Evolutionary conservation across 64 coral and sea anemone genomes (phyloP).

Genomic region (Cladopsammia gracilis): DNA sequence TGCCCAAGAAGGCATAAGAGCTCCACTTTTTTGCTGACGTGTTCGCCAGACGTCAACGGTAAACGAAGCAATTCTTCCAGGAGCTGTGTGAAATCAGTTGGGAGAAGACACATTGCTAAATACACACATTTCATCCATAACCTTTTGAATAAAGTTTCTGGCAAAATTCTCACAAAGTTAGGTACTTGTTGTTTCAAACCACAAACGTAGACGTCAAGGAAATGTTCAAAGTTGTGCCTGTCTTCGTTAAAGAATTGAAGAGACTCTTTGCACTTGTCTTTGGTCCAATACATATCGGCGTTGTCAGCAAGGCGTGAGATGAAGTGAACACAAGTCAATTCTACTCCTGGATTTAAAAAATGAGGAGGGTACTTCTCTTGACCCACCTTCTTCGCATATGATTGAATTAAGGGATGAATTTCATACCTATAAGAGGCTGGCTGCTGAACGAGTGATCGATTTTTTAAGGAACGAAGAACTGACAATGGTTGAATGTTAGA

Average conservation of each 20-base stretch:
- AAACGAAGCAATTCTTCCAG: background rate
- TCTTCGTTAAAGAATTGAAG: slow-evolving; percentile 43
- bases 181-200: background rate
- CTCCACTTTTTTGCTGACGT: background rate
- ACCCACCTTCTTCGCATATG: slow-evolving; percentile 24
- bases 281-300: slow-evolving; percentile 33
- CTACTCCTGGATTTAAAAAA: background rate
- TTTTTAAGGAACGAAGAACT: slow-evolving; percentile 31
- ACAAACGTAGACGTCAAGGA: background rate
- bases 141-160: background rate
- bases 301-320: background rate
- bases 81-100: background rate
- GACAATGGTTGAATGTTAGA: background rate
- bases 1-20: slow-evolving; percentile 33
- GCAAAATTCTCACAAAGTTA: background rate
- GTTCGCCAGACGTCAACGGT: too few relatives aligned
- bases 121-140: slow-evolving; percentile 6
- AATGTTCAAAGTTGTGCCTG: slow-evolving; percentile 45
- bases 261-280: slow-evolving; percentile 63
- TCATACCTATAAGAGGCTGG: slow-evolving; percentile 1
- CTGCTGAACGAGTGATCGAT: slow-evolving; percentile 33
- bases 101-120: slow-evolving; percentile 52
- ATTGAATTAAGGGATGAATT: slow-evolving; percentile 50
- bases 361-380: background rate
- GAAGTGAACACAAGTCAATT: slow-evolving; percentile 35